phyloP scores from a whole-genome alignment of 2,888 invertebrate species.

The Steinernema hermaphroditum region DNA sequence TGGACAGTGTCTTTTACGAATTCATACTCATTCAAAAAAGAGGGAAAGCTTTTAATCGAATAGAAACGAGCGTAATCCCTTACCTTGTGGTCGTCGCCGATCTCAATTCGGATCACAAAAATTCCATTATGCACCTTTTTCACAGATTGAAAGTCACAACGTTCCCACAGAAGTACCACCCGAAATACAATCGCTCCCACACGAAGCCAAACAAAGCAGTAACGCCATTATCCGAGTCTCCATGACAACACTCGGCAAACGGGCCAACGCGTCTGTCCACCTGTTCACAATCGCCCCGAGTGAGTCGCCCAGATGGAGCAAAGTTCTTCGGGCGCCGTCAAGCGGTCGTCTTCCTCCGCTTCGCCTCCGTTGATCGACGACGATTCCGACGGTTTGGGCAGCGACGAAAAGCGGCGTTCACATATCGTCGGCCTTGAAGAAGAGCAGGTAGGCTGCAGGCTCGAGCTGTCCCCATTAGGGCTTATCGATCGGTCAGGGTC shows the following conservation, averaged over 20 bases:
- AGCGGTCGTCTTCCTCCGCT: not conserved
- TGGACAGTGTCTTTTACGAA: too few relatives aligned
- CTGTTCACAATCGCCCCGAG: not conserved
- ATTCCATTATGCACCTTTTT: not conserved
- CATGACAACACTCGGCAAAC: not conserved
- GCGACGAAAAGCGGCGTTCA: constrained; percentile 13
- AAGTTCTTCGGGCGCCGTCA: not conserved
- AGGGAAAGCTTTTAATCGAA: too few relatives aligned
- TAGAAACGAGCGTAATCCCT: too few relatives aligned
- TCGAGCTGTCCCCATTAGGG: not conserved
- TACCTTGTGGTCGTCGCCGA: too few relatives aligned
- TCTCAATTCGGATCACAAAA: not conserved
- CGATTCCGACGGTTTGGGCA: constrained; percentile 28
- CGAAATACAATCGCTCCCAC: too few relatives aligned
- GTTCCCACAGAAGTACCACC: too few relatives aligned
- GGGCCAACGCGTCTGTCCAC: not conserved
- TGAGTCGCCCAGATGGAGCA: not conserved
- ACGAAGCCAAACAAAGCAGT: not conserved
- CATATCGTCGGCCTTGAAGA: constrained; percentile 19
- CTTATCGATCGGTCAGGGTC: constrained; percentile 23
- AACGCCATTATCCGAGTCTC: not conserved
- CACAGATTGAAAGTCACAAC: not conserved
- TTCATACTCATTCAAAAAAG: too few relatives aligned
- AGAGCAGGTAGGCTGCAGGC: constrained; percentile 21
- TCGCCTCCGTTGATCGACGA: constrained; percentile 14